Evolutionary conservation across 2,888 invertebrate genomes (phyloP).

Genomic region (Brassicogethes aeneus): DNA sequence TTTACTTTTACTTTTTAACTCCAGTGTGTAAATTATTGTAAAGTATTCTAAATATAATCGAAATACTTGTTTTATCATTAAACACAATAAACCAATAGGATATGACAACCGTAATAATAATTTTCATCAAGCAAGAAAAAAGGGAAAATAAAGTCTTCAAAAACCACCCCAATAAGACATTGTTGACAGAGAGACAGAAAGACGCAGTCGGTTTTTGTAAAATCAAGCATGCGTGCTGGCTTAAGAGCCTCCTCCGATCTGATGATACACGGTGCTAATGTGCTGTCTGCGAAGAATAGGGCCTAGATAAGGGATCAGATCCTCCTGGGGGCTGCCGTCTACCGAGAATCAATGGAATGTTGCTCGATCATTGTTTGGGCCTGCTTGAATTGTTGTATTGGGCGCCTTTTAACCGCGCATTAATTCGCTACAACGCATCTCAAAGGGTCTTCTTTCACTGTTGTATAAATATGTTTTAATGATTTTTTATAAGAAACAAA

Average conservation of each 20-base stretch:
- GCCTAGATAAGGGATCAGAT: background rate
- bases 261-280: background rate
- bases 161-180: too few species aligned
- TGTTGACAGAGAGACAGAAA: background rate
- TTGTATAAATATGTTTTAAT: too few species aligned
- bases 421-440: background rate
- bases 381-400: conserved; percentile 10
- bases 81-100: too few species aligned
- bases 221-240: background rate
- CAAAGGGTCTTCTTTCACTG: background rate
- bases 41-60: too few species aligned
- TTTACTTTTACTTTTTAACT: too few species aligned
- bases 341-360: conserved; percentile 11
- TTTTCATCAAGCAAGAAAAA: too few species aligned
- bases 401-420: conserved; percentile 4
- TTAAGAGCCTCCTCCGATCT: background rate
- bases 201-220: background rate
- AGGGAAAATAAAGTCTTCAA: too few species aligned
- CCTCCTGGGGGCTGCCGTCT: background rate
- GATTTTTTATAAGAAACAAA: too few species aligned
- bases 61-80: too few species aligned
- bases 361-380: conserved; percentile 11
- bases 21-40: too few species aligned
- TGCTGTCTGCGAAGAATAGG: background rate
- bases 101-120: too few species aligned